Base-by-base conservation (phyloP, 2,113 vertebrate species). In the Hoplias malabaricus region DNA sequence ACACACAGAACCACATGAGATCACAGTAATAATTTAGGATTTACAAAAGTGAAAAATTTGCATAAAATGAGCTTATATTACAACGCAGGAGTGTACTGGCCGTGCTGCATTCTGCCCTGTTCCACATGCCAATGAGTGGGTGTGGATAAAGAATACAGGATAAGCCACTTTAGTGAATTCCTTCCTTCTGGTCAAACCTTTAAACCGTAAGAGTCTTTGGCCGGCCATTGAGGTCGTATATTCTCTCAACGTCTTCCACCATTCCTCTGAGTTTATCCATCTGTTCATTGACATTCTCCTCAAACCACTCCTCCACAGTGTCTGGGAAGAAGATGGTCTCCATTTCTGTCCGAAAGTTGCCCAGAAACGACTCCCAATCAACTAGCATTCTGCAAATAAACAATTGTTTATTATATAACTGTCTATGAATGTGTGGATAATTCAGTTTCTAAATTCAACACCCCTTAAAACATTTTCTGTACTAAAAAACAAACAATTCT, bases 291-390 rank as follows among this genome's bases (percentile, higher is more conserved):
- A 94, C 50, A 0, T 94, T 91, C 77, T 93, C 91, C 38, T 93
- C 93, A 88, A 94, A 80, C 93, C 93, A 94, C 56, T 94, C 93
- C 78, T 94, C 92, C 82, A 93, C 89, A 0, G 87, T 86, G 86
- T 94, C 92, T 0, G 91, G 84, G 86, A 89, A 93, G 80, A 85
- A 94, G 68, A 93, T 69, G 9, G 14, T 59, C 54, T 90, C 89
- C 89, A 94, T 78, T 16, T 87, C 87, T 3, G 43, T 14, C 1
- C 69, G 91, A 54, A 94, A 90, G 2, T 75, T 81, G 0, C 27
- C 78, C 48, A 92, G 5, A 0, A 88, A 86, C 27, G 23, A 40
- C 62, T 93, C 91, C 93, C 93, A 93, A 62, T 91, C 82, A 11
- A 91, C 83, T 0, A 90, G 84, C 56, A 89, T 46, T 78, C 93